Evolutionary conservation across 2,888 invertebrate genomes (phyloP), one percentile per base, ranked within the genome.

Genomic region (Tenthredo amoena): DNA sequence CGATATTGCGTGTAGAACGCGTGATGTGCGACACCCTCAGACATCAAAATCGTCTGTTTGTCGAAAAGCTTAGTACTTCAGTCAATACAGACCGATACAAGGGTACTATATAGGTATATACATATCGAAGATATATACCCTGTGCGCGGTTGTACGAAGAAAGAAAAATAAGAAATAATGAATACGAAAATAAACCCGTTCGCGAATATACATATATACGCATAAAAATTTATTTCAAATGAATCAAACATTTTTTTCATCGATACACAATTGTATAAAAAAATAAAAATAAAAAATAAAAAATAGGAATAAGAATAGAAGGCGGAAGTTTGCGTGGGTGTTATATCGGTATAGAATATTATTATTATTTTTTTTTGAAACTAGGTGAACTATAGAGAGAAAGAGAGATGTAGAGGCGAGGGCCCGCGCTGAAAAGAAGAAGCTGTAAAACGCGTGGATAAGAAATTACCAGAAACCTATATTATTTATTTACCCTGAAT

Each of bases 11-110:
- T 68, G 82, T 68, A 68, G 65, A 68, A 83, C 87, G 89, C 89
- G 88, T 89, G 90, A 89, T 88, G 43, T 74, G 83, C 85, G 84
- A 77, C 84, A 86, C 55, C 81, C 76, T 82, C 82, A 72, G 82
- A 83, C 83, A 58, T 83, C 86, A 85, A 87, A 90, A 89, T 89
- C 89, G 87, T 84, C 85, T 88, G 87, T 91, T 91, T 92, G 89
- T 86, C 86, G 84, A 87, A 86, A 86, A 88, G 91, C 90, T 92
- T 50, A 92, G 89, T 92, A 89, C 84, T 86, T 89, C 87, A 89
- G 91, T 90, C 91, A 93, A 92, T 89, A 90, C 88, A 91, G 88
- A 87, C 88, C 72, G 72, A 74, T 74, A 40, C 72, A 43, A 43
- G 72, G 12, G 40, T 77, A 18, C n/a, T 9, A 6, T 9, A 6